phyloP scores from a whole-genome alignment of 1,140 invertebrate species.

The Akabosia matsudoensis region DNA sequence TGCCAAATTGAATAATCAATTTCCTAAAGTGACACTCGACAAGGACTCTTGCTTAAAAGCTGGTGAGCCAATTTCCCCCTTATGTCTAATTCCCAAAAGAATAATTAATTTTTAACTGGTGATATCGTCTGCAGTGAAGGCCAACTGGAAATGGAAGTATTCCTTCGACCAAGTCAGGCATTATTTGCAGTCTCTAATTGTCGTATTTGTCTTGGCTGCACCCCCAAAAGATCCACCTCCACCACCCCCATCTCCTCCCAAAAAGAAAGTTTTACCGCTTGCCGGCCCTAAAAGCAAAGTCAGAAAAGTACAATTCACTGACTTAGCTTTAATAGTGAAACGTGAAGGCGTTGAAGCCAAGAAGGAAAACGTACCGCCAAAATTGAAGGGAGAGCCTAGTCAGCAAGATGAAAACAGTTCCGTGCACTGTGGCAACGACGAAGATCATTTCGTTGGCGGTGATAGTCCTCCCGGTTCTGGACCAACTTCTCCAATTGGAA shows the following conservation, averaged over 20 bases:
- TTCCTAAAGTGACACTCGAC: not conserved
- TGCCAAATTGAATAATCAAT: not conserved
- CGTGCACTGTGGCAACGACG: no score
- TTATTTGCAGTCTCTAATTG: not conserved
- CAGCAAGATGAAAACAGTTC: not conserved
- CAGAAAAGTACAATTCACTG: not conserved
- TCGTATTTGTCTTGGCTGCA: not conserved
- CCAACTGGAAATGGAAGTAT: not conserved
- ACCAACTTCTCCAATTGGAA: not conserved
- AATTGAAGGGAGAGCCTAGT: not conserved
- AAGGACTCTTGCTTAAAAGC: not conserved
- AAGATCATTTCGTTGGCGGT: not conserved
- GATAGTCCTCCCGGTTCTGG: not conserved
- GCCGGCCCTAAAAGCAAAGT: not conserved
- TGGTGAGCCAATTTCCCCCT: no score
- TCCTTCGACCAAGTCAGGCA: not conserved
- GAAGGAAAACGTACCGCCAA: slow-evolving; percentile 8
- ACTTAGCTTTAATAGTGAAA: not conserved
- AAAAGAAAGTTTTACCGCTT: not conserved
- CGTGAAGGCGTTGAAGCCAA: not conserved
- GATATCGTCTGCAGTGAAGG: not conserved
- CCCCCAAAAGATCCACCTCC: not conserved
- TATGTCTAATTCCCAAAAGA: not conserved
- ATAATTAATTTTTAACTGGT: not conserved
- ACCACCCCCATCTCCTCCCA: no score